These are phyloP conservation scores for Tetramorium alpestre DNA, from an alignment of 1,140 invertebrate species.

Conservation along the genomic window DNA sequence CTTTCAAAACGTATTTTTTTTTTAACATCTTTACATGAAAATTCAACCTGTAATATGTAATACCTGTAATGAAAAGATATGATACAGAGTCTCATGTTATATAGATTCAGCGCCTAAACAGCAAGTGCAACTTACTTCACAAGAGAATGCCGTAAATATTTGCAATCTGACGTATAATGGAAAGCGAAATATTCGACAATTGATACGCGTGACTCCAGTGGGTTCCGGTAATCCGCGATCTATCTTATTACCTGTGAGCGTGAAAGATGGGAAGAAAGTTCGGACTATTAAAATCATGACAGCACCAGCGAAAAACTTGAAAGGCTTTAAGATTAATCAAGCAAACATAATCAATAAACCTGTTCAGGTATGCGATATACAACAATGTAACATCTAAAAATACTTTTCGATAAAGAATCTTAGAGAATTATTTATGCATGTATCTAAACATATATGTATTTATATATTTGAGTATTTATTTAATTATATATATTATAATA, in stretches of 20 bases:
- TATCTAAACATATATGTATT: background rate
- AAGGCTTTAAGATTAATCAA: slow-evolving; percentile 81
- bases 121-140: slow-evolving; percentile 45
- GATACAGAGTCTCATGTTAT: background rate
- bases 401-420: background rate
- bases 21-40: background rate
- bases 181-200: slow-evolving; percentile 79
- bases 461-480: background rate
- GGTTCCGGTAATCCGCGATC: slow-evolving; percentile 87
- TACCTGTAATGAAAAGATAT: background rate
- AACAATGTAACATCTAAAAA: background rate
- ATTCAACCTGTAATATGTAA: background rate
- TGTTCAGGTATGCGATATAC: slow-evolving; percentile 71
- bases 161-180: slow-evolving; percentile 75
- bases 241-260: slow-evolving; percentile 89
- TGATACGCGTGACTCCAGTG: slow-evolving; percentile 82
- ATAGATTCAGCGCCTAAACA: slow-evolving; percentile 54
- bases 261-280: slow-evolving; percentile 89
- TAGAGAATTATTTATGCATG: background rate
- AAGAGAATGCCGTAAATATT: slow-evolving; percentile 73
- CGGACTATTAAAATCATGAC: slow-evolving; percentile 91
- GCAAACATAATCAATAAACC: slow-evolving; percentile 79
- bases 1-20: background rate
- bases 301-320: slow-evolving; percentile 83
- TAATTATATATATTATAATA: too few relatives aligned